Percentiles rank a stretch among this genome's conserved stretches.
phyloP scores from a whole-genome alignment of 1,140 invertebrate species.

The Drosophila triauraria region DNA sequence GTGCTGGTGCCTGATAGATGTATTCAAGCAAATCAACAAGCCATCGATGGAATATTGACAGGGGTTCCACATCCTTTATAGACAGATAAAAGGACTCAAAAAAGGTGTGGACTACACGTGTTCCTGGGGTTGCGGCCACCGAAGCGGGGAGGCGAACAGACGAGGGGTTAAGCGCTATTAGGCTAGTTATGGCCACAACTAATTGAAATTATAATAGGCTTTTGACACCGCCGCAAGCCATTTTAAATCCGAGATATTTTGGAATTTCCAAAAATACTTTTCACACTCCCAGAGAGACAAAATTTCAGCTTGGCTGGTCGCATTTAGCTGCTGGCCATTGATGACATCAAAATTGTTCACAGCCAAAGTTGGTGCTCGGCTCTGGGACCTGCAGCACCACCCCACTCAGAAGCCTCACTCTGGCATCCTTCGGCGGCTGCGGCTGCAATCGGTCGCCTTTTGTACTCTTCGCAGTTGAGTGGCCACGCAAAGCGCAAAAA shows the following conservation, averaged over 20 bases:
- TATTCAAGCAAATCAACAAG: slow-evolving; percentile 61
- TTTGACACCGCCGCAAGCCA: slow-evolving; percentile 29
- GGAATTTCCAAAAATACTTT: slow-evolving; percentile 24
- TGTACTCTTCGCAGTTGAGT: slow-evolving; percentile 84
- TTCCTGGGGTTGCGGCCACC: slow-evolving; percentile 52
- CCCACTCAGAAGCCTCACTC: background rate
- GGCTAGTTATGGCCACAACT: slow-evolving; percentile 46
- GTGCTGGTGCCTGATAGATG: slow-evolving; percentile 49
- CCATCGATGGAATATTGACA: slow-evolving; percentile 49
- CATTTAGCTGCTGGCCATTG: slow-evolving; percentile 54
- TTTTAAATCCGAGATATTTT: slow-evolving; percentile 16
- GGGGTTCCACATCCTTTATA: slow-evolving; percentile 12
- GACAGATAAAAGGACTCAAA: slow-evolving; percentile 14
- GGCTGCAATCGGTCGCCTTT: slow-evolving; percentile 75
- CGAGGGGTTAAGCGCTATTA: slow-evolving; percentile 47
- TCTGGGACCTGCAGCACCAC: slow-evolving; percentile 19
- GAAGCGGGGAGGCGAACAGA: slow-evolving; percentile 35
- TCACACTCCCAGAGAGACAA: slow-evolving; percentile 37
- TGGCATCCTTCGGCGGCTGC: slow-evolving; percentile 20
- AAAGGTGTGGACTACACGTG: slow-evolving; percentile 75
- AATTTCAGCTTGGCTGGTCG: slow-evolving; percentile 74
- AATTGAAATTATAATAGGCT: slow-evolving; percentile 51
- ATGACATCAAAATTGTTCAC: slow-evolving; percentile 71
- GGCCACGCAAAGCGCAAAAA: slow-evolving; percentile 80
- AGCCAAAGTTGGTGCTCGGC: slow-evolving; percentile 45